Evolutionary conservation across 1,140 invertebrate genomes (phyloP).

Genomic region (Heliconius melpomene): DNA sequence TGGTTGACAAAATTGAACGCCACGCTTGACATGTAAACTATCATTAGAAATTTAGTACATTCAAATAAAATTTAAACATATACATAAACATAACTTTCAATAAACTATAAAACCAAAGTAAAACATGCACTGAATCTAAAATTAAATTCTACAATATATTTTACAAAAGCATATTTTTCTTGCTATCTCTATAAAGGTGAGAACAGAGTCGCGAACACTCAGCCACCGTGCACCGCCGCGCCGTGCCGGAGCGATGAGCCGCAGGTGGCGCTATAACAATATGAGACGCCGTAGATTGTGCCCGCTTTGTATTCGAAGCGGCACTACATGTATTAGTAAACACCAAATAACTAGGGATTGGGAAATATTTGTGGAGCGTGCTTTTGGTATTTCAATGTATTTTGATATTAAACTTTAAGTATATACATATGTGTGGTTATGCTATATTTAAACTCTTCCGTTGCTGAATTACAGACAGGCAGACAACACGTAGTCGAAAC

Average conservation of each 20-base stretch:
- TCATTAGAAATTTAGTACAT: too few species aligned
- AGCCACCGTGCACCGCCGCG: constrained; percentile 10
- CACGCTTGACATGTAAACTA: too few species aligned
- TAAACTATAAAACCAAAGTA: not conserved
- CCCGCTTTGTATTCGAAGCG: constrained; percentile 38
- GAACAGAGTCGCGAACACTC: constrained; percentile 28
- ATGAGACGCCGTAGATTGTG: constrained; percentile 38
- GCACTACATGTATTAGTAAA: constrained; percentile 33
- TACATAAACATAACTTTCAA: too few species aligned
- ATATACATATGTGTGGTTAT: too few species aligned
- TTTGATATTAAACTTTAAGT: not conserved
- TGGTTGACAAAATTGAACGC: too few species aligned
- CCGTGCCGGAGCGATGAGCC: constrained; percentile 27
- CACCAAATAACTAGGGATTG: constrained; percentile 12
- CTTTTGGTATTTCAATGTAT: not conserved
- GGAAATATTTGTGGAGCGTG: not conserved
- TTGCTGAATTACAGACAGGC: too few species aligned
- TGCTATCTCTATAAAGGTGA: constrained; percentile 31
- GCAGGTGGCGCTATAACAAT: constrained; percentile 35
- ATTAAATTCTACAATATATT: not conserved
- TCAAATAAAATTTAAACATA: too few species aligned
- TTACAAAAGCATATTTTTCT: constrained; percentile 5
- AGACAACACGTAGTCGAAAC: too few species aligned
- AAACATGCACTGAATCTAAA: not conserved
- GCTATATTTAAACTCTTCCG: too few species aligned